Percentiles rank a stretch among this genome's conserved stretches.
Conservation (phyloP, 2,113 vertebrate genomes). For the Xerus inauris region DNA sequence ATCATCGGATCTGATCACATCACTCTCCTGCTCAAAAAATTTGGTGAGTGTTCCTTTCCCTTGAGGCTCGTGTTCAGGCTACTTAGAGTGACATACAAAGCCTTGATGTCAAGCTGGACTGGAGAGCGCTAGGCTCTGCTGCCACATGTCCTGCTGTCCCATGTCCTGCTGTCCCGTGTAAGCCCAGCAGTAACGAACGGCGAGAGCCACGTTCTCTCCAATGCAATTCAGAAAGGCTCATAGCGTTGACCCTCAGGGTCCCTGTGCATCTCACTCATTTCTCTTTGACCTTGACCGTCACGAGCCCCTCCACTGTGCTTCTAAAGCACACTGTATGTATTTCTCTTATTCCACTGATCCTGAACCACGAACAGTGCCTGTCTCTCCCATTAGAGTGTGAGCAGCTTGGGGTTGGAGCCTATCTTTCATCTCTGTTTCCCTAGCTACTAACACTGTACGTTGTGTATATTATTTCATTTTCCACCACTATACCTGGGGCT, state of each 20-base stretch:
- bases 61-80: background rate
- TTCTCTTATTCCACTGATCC: background rate
- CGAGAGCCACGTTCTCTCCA: background rate
- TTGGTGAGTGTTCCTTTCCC: background rate
- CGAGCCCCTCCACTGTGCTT: background rate
- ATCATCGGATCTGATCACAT: background rate
- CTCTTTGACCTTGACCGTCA: background rate
- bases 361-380: background rate
- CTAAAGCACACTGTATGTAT: background rate
- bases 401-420: background rate
- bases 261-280: background rate
- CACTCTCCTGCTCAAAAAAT: background rate
- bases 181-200: background rate
- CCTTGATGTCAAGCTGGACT: background rate
- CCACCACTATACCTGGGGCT: background rate
- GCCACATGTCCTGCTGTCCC: rapidly evolving
- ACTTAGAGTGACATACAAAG: background rate
- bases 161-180: rapidly evolving
- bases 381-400: background rate
- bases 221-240: background rate
- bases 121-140: background rate
- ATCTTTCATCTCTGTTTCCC: background rate
- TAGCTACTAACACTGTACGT: background rate
- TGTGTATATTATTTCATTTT: background rate
- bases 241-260: background rate